A percentile compares a stretch with the other conserved stretches of the same genome.
Conservation (phyloP, 2,797 vertebrate genomes). For the Hozukius guyotensis region DNA sequence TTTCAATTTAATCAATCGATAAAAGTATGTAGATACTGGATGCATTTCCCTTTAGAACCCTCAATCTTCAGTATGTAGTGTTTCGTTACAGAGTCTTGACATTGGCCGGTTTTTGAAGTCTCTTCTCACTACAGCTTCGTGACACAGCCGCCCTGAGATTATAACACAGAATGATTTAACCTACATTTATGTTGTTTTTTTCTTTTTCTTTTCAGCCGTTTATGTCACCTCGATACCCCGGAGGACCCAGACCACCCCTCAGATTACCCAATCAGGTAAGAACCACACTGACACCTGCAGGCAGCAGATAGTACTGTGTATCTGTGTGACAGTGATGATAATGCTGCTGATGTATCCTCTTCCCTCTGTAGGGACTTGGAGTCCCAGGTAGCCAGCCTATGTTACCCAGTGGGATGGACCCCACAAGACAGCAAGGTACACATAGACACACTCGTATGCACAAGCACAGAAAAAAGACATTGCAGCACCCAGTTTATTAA, state of each 20-base stretch:
- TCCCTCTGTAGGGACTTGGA: conserved; percentile 87
- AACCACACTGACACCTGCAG: conserved; percentile 30
- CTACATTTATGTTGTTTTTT: background rate
- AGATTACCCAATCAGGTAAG: conserved; percentile 97
- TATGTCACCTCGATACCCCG: conserved; percentile 98
- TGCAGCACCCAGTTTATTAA: background rate
- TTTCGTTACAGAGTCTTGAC: background rate
- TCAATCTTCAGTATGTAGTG: background rate
- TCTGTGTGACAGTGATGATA: conserved; percentile 5
- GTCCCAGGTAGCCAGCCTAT: conserved; percentile 94
- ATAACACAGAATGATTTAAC: background rate
- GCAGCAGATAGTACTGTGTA: conserved; percentile 1
- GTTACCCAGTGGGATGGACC: conserved; percentile 96
- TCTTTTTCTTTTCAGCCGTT: conserved; percentile 86
- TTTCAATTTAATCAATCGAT: background rate
- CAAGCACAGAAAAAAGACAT: background rate
- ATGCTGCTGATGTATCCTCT: conserved; percentile 19
- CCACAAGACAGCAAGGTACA: conserved; percentile 95
- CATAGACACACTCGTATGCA: background rate
- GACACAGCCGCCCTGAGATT: background rate
- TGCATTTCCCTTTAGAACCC: background rate
- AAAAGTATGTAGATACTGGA: background rate
- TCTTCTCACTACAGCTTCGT: background rate
- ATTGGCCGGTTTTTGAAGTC: background rate
- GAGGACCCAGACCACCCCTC: conserved; percentile 93